phyloP scores from a whole-genome alignment of 2,888 invertebrate genomes.

The Drosophila aldrichi region DNA sequence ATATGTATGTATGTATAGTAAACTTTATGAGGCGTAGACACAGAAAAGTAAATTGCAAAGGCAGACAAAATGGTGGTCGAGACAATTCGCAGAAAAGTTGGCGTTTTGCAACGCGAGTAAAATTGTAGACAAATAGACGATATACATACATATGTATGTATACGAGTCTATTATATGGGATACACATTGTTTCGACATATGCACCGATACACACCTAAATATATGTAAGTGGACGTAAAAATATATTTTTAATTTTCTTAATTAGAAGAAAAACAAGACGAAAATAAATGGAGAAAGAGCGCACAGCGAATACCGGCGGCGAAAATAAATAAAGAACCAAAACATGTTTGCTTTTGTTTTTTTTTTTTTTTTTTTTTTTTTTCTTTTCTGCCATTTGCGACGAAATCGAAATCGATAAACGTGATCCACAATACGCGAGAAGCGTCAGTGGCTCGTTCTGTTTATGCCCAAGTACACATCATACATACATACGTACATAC shows the following conservation, averaged over 20 bases:
- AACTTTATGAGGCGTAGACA: neutral
- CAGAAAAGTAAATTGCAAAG: constrained; percentile 31
- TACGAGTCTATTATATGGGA: neutral
- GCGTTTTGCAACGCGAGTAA: constrained; percentile 56
- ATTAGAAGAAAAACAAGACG: constrained; percentile 61
- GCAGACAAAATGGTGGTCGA: constrained; percentile 23
- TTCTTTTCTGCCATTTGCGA: constrained; percentile 22
- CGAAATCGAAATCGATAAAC: constrained; percentile 68
- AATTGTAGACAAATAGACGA: constrained; percentile 22
- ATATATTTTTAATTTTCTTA: constrained; percentile 74
- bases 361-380: neutral
- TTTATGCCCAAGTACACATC: constrained; percentile 4
- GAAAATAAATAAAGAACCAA: constrained; percentile 33
- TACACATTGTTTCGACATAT: constrained; percentile 29
- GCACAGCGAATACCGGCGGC: constrained; percentile 26
- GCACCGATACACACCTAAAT: constrained; percentile 13
- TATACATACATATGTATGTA: neutral
- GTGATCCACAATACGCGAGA: constrained; percentile 56
- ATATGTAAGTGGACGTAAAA: constrained; percentile 14
- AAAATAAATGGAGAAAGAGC: constrained; percentile 40
- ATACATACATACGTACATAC: neutral
- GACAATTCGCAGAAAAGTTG: constrained; percentile 52
- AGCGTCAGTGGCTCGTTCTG: constrained; percentile 25
- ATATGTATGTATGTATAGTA: neutral
- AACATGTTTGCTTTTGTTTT: constrained; percentile 18